Evolutionary conservation across 2,797 vertebrate species (phyloP), one percentile per base, ranked within the genome.

Genomic region (Siniperca obscura): DNA sequence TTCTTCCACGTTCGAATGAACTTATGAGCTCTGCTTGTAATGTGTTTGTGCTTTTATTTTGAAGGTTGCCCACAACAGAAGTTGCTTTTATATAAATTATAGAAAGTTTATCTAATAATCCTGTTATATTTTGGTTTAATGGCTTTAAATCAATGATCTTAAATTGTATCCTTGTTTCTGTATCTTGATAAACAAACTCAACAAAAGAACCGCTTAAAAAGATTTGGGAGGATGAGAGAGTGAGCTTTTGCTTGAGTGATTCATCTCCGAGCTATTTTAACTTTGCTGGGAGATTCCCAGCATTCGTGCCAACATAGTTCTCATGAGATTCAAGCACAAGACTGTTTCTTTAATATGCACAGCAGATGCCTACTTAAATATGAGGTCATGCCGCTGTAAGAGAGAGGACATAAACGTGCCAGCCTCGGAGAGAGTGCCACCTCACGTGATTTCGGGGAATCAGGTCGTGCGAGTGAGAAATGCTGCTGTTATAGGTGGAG

Each of bases 381-480:
- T 0, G 1, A n/a, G 48, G 30, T n/a, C 65, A 40, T 12, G 12
- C 34, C 3, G 10, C 1, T 69, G 7, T 0, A 9, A 30, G 27
- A 19, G 16, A 22, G 21, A 46, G 14, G 5, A 2, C 2, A 3
- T 1, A 2, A 14, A 2, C 0, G 7, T 12, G 34, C 34, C 68
- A 62, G 60, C 22, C 0, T 0, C 21, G 53, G 48, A 62, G 4
- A 30, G 25, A 21, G 2, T 1, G 0, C 3, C 0, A 0, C 0
- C 4, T 14, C 90, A 90, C 11, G 68, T 90, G 91, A 57, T 75
- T 92, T 91, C 67, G 0, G 30, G 27, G 87, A 93, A 93, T n/a
- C 14, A 0, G 27, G 12, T 57, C 73, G 30, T 42, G 52, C 0
- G 16, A 56, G 5, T 0, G 65, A 52, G 85, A 90, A 89, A 34